These are phyloP conservation scores for Sebastes minor DNA, from an alignment of 2,797 vertebrate genomes.

Conservation along the genomic window DNA sequence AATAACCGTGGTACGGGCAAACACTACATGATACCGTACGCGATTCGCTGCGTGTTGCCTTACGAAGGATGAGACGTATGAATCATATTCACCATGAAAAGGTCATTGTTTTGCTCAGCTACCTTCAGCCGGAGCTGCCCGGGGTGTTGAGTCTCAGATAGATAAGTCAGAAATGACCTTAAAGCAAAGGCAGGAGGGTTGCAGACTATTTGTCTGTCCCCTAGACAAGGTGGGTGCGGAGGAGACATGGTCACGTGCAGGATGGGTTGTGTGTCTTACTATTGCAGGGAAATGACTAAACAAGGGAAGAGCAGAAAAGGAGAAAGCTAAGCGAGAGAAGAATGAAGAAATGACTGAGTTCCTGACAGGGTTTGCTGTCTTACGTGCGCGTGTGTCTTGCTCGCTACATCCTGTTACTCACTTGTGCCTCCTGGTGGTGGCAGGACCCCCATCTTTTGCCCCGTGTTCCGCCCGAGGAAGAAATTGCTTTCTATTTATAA, in stretches of 20 bases:
- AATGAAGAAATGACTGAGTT: slow-evolving; percentile 18
- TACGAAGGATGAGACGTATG: slow-evolving; percentile 66
- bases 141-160: slow-evolving; percentile 66
- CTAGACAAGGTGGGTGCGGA: slow-evolving; percentile 45
- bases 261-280: slow-evolving; percentile 8
- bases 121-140: slow-evolving; percentile 75
- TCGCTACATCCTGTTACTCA: slow-evolving; percentile 55
- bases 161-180: slow-evolving; percentile 79
- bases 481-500: slow-evolving; percentile 76
- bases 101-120: slow-evolving; percentile 78
- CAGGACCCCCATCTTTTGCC: slow-evolving; percentile 59
- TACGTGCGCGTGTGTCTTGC: slow-evolving; percentile 8
- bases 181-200: slow-evolving; percentile 59
- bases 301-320: slow-evolving; percentile 18
- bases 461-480: slow-evolving; percentile 58
- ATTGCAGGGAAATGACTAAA: slow-evolving; percentile 34
- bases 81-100: slow-evolving; percentile 79
- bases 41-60: slow-evolving; percentile 51
- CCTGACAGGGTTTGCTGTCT: slow-evolving; percentile 31
- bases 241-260: slow-evolving; percentile 38
- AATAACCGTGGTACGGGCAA: slow-evolving; percentile 56
- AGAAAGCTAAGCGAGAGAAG: slow-evolving; percentile 18
- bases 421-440: slow-evolving; percentile 70
- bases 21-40: slow-evolving; percentile 65
- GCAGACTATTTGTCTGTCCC: slow-evolving; percentile 61